Evolutionary conservation across 2,888 invertebrate genomes (phyloP), one percentile per base, ranked within the genome.

Genomic region (Diplazon laetatorius): DNA sequence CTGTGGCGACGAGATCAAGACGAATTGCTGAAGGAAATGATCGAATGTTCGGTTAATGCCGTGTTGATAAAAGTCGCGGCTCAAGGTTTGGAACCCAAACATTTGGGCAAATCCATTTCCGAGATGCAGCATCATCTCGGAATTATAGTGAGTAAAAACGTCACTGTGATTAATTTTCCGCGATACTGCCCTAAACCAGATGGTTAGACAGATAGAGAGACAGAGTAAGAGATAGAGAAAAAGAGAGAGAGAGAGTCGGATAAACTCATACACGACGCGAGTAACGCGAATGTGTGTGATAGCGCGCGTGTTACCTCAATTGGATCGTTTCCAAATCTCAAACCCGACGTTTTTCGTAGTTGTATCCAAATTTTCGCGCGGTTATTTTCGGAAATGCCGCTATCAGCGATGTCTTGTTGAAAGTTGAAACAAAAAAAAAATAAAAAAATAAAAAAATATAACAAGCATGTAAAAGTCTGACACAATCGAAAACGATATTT

Each of bases 1-100:
- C 93, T 99, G 83, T 99, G 99, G 99, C 95, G 97, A 91, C 93
- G 98, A 89, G 96, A 99, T 91, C 99, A 99, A 93, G 94, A 95
- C 88, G 97, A 98, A 91, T 92, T 99, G 81, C 92, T 99, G 75
- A 95, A 97, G 90, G 99, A 99, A 93, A 99, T 99, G 99, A 97
- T 99, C 89, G 95, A 95, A 85, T 96, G 96, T 90, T 95, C 96
- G 86, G 94, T 99, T 81, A 95, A 98, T 89, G 98, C 99, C 72
- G 96, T 99, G 87, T 93, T 99, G 78, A 98, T 99, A 85, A 99
- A 99, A 95, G 98, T 99, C 65, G 99, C 99, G 71, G 95, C 98
- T 8, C 92, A 99, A 86, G 99, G 98, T 35, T 93, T 99, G 85
- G 95, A 97, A 87, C 97, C 97, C 20, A 93, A 95, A 83, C 98